Conservation (phyloP, 2,888 invertebrate genomes). For the Galerucella calmariensis region DNA sequence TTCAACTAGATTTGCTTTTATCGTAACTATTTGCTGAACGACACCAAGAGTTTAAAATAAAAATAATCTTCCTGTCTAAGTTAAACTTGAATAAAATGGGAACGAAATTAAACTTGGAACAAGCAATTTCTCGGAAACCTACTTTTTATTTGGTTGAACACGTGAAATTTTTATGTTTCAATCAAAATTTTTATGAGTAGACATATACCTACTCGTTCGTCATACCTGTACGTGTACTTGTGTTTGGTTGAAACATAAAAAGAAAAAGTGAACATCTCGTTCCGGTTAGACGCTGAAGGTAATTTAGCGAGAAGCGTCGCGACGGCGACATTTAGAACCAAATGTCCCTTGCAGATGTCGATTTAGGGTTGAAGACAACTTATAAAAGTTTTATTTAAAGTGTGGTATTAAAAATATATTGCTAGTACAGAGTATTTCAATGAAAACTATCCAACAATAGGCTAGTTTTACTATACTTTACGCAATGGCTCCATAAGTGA, state of each 20-base stretch:
- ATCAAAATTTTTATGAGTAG: slow-evolving; percentile 19
- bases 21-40: too few species aligned
- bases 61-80: too few species aligned
- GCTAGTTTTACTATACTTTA: too few species aligned
- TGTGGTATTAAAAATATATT: not conserved
- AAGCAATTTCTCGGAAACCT: not conserved
- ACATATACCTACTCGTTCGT: not conserved
- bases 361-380: not conserved
- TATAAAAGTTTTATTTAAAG: not conserved
- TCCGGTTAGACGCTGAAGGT: slow-evolving; percentile 25
- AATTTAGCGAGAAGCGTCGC: slow-evolving; percentile 28
- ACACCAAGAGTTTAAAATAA: too few species aligned
- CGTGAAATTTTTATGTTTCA: slow-evolving; percentile 19
- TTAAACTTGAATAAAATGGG: too few species aligned
- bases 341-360: slow-evolving; percentile 28
- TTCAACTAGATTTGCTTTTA: too few species aligned
- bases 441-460: too few species aligned
- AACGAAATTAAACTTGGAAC: not conserved
- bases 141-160: not conserved
- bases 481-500: too few species aligned
- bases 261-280: slow-evolving; percentile 21
- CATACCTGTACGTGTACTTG: slow-evolving; percentile 1
- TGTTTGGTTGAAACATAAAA: slow-evolving; percentile 21
- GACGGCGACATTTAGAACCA: slow-evolving; percentile 26
- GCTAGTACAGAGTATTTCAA: too few species aligned